Evolutionary conservation across 2,797 vertebrate genomes (phyloP).

Genomic region (Spondyliosoma cantharus): DNA sequence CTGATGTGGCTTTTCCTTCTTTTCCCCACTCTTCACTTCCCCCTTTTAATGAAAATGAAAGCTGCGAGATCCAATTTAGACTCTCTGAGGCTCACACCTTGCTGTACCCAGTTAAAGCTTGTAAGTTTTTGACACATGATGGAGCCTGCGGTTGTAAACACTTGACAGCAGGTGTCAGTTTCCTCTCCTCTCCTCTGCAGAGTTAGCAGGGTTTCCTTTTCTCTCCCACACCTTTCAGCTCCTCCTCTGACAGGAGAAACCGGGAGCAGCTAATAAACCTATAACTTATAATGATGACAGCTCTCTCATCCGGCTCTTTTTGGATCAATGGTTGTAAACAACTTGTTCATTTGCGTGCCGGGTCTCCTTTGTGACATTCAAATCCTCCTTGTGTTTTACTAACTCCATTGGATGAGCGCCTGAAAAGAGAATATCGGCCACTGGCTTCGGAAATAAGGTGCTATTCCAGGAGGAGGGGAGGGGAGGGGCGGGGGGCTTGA

Average conservation of each 20-base stretch:
- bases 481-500: neutral
- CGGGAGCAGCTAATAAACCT: conserved; percentile 48
- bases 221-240: neutral
- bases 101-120: neutral
- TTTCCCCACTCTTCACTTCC: neutral
- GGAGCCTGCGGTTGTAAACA: conserved; percentile 36
- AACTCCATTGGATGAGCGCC: conserved; percentile 38
- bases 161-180: conserved; percentile 44
- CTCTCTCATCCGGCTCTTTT: conserved; percentile 44
- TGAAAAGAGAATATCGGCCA: conserved; percentile 46
- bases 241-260: conserved; percentile 17
- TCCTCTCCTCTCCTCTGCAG: conserved; percentile 17
- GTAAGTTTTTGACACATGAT: conserved; percentile 24
- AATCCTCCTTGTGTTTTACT: conserved; percentile 57
- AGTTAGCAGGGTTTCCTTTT: conserved; percentile 20
- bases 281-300: conserved; percentile 41
- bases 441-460: conserved; percentile 59
- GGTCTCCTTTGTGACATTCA: conserved; percentile 44
- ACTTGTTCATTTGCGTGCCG: conserved; percentile 48
- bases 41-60: conserved; percentile 23
- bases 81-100: neutral
- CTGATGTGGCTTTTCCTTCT: conserved; percentile 11
- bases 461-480: conserved; percentile 44
- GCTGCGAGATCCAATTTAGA: neutral
- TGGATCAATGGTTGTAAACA: conserved; percentile 63